Percentiles rank a stretch among this genome's conserved stretches.
Evolutionary conservation across 2,113 vertebrate genomes (phyloP).

Genomic region (Corynorhinus townsendii): DNA sequence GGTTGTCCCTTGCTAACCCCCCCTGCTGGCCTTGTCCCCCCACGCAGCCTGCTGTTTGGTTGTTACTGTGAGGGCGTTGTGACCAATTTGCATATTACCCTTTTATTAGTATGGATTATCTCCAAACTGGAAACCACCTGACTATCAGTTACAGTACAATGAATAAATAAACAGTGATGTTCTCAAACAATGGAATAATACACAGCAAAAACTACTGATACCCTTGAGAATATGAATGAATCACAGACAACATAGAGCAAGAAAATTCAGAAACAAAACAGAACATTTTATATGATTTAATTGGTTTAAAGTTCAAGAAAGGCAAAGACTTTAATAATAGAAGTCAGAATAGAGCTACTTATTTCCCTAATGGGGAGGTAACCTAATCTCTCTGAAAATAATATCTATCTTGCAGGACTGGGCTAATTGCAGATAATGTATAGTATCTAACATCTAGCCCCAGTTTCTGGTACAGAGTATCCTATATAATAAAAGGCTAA

Average conservation of each 20-base stretch:
- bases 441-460: neutral
- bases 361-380: neutral
- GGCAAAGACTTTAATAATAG: neutral
- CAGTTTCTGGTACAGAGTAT: neutral
- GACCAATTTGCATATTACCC: no score
- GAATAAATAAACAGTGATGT: neutral
- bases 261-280: neutral
- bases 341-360: neutral
- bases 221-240: neutral
- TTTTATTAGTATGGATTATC: neutral
- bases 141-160: neutral
- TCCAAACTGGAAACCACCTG: neutral
- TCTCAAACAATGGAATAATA: neutral
- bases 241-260: neutral
- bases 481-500: no score
- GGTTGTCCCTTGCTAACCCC: no score
- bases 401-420: neutral
- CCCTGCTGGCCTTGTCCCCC: no score
- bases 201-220: neutral
- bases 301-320: constrained; percentile 27
- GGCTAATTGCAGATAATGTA: neutral
- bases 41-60: no score
- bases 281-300: neutral
- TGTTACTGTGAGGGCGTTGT: no score
- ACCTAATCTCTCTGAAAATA: constrained; percentile 9